Conservation (phyloP, 2,113 vertebrate genomes). For the Crotalus viridis region DNA sequence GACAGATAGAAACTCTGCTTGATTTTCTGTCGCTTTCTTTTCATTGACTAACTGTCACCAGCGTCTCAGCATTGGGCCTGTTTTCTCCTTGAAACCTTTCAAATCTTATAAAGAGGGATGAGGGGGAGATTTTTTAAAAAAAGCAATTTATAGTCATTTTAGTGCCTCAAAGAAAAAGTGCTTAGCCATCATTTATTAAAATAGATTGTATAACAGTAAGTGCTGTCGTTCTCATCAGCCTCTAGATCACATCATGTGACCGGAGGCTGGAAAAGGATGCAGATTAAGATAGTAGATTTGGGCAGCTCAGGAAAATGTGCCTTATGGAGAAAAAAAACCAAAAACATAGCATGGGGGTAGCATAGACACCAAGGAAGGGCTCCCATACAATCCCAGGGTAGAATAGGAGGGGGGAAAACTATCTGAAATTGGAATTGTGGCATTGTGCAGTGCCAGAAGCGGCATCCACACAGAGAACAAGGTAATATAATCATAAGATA, state of each 20-base stretch:
- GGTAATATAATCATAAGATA: too few species aligned
- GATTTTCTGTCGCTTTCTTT: conserved; percentile 39
- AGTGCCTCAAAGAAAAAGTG: conserved; percentile 41
- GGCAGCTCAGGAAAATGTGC: background rate
- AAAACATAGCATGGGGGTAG: background rate
- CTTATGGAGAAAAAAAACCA: too few species aligned
- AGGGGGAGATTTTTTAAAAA: background rate
- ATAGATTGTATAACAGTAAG: conserved; percentile 27
- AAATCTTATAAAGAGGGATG: conserved; percentile 50
- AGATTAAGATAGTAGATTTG: background rate
- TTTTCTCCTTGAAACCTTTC: conserved; percentile 61
- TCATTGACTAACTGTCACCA: conserved; percentile 73
- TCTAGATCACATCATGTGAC: too few species aligned
- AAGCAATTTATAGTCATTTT: conserved; percentile 4
- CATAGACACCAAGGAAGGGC: background rate
- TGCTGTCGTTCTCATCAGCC: conserved; percentile 47
- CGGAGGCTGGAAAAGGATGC: too few species aligned
- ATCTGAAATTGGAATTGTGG: background rate
- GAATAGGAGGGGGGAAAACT: background rate
- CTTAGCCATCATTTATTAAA: conserved; percentile 60
- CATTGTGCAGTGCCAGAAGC: background rate
- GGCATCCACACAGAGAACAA: too few species aligned
- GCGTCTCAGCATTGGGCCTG: conserved; percentile 46
- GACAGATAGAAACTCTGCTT: conserved; percentile 47
- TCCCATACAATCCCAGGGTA: background rate